A percentile compares a stretch with the other conserved stretches of the same genome.
Conservation (phyloP, 2,113 vertebrate species). For the Hippocampus guttulatus region DNA sequence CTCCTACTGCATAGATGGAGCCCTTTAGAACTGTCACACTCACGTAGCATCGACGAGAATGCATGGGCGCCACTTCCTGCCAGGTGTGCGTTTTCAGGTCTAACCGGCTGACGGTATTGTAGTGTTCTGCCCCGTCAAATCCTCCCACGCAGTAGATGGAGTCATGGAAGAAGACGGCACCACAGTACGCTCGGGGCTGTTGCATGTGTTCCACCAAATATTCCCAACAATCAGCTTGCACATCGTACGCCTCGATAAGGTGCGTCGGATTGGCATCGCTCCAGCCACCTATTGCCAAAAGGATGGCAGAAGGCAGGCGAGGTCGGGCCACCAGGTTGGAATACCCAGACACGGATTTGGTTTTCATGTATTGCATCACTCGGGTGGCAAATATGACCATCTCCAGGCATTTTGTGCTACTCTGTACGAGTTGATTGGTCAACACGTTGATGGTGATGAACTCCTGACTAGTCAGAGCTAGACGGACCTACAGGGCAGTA, state of each 20-base stretch:
- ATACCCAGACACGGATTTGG: not conserved
- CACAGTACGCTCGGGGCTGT: constrained; percentile 14
- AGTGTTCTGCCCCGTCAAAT: not conserved
- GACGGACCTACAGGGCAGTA: constrained; percentile 19
- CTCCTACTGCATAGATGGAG: constrained; percentile 37
- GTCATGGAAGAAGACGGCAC: constrained; percentile 21
- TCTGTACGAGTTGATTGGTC: constrained; percentile 19
- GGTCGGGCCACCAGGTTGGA: constrained; percentile 17
- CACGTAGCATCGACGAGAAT: constrained; percentile 16
- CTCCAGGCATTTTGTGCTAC: not conserved
- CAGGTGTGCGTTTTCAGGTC: constrained; percentile 26
- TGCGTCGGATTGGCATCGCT: not conserved
- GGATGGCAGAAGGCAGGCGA: constrained; percentile 16
- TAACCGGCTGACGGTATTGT: constrained; percentile 19
- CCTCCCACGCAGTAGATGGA: constrained; percentile 39
- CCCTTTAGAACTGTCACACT: constrained; percentile 31
- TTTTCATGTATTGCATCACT: accelerated
- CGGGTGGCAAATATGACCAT: accelerated
- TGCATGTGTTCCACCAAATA: not conserved
- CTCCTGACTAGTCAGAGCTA: not conserved
- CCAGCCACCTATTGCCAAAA: constrained; percentile 38
- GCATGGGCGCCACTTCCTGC: constrained; percentile 37
- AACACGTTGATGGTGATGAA: constrained; percentile 10
- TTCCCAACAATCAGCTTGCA: constrained; percentile 22
- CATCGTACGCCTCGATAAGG: constrained; percentile 16